Conservation (phyloP, 1,140 invertebrate species). For the Meloidogyne floridensis region DNA sequence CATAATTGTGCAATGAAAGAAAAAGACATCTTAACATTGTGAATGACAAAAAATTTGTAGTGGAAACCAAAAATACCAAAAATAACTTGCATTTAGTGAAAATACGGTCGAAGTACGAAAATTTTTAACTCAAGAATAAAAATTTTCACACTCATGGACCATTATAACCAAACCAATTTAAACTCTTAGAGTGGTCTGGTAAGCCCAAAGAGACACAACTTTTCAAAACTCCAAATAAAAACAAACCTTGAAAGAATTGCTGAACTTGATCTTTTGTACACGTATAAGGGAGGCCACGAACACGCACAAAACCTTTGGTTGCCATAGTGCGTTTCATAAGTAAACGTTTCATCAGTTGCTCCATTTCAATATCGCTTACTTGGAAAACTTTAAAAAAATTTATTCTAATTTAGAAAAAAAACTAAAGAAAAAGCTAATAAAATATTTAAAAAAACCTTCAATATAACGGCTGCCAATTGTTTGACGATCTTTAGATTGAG, state of each 20-base stretch:
- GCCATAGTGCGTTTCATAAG: constrained; percentile 33
- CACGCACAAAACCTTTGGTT: constrained; percentile 67
- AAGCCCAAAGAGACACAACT: constrained; percentile 12
- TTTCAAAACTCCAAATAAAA: constrained; percentile 66
- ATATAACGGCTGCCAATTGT: constrained; percentile 39
- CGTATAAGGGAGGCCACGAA: constrained; percentile 84
- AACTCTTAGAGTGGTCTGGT: constrained; percentile 28
- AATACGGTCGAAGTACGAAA: not conserved
- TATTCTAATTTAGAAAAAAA: no score
- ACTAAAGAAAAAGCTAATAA: not conserved
- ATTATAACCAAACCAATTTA: not conserved
- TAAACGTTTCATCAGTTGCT: constrained; percentile 18
- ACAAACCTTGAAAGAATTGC: constrained; percentile 84
- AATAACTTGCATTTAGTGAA: not conserved
- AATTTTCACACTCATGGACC: constrained; percentile 5
- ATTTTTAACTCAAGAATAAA: not conserved
- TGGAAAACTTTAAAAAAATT: constrained; percentile 34
- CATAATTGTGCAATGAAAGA: no score
- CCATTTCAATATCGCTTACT: constrained; percentile 36
- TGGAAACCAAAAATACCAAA: no score
- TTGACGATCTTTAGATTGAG: constrained; percentile 31
- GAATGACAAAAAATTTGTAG: no score
- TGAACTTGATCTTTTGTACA: constrained; percentile 89
- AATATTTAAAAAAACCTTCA: constrained; percentile 41
- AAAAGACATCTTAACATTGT: no score